These are phyloP conservation scores for Coregonus suidteri DNA, from an alignment of 2,797 vertebrate genomes.

Conservation along the genomic window DNA sequence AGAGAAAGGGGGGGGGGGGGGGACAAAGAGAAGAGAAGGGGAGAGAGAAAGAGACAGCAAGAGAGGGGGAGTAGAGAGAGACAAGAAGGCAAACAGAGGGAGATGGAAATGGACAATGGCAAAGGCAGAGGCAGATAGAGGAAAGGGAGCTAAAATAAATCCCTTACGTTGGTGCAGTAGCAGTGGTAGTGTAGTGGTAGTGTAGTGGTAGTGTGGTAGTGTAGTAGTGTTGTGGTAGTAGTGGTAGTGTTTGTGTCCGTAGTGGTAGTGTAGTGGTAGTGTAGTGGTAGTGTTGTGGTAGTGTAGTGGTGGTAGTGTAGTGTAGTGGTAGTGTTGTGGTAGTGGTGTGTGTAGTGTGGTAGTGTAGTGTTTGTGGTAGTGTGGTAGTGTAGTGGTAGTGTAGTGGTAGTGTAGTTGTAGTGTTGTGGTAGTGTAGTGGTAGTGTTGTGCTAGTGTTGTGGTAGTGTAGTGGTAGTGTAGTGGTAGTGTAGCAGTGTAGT, in stretches of 20 bases:
- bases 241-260: neutral
- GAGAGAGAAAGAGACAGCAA: slow-evolving; percentile 40
- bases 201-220: neutral
- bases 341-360: no score
- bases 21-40: slow-evolving; percentile 41
- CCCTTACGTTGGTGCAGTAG: no score
- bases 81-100: neutral
- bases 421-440: no score
- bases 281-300: neutral
- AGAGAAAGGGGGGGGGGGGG: slow-evolving; percentile 11
- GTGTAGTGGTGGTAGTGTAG: no score
- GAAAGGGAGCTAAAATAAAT: no score
- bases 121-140: neutral
- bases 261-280: neutral
- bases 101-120: slow-evolving; percentile 8
- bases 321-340: no score
- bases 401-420: no score
- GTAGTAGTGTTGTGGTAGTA: neutral
- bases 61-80: slow-evolving; percentile 9
- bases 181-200: neutral
- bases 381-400: no score
- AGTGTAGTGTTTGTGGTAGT: no score
- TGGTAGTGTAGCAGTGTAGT: no score
- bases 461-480: no score
- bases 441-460: no score